phyloP scores from a whole-genome alignment of 1,140 invertebrate genomes.

The Lepidotrigona ventralis region DNA sequence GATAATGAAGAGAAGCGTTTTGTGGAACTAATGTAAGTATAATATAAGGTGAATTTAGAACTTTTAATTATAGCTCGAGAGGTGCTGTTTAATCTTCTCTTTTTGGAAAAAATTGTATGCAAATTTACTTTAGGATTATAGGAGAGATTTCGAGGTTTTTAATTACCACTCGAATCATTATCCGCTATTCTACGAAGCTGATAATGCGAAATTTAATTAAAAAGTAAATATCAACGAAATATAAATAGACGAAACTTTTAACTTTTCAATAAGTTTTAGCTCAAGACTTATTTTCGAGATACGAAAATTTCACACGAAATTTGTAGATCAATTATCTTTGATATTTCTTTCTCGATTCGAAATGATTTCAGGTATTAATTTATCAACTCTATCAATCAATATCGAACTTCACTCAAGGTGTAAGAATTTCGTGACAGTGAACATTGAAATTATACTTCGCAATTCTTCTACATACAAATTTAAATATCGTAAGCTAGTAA shows the following conservation, averaged over 20 bases:
- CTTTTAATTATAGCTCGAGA: neutral
- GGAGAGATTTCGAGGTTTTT: neutral
- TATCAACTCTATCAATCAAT: no score
- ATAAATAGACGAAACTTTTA: neutral
- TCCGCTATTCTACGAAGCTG: neutral
- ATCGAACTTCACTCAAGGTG: no score
- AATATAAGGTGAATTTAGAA: neutral
- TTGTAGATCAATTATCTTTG: no score
- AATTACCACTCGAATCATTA: neutral
- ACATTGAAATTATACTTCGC: no score
- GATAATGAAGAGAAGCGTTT: neutral
- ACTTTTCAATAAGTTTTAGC: neutral
- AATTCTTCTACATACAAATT: no score
- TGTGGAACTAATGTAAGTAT: neutral
- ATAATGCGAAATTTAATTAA: neutral
- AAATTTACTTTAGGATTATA: neutral
- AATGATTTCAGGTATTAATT: no score
- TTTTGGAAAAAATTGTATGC: neutral
- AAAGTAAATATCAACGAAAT: neutral
- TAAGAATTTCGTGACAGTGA: no score
- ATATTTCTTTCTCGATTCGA: no score
- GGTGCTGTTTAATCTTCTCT: neutral
- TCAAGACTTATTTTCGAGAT: no score
- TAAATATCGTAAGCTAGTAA: no score
- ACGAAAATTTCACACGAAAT: no score